Percentiles rank a stretch among this genome's conserved stretches.
These are phyloP conservation scores for Rachycentron canadum DNA, from an alignment of 2,797 vertebrate species.

Conservation along the genomic window DNA sequence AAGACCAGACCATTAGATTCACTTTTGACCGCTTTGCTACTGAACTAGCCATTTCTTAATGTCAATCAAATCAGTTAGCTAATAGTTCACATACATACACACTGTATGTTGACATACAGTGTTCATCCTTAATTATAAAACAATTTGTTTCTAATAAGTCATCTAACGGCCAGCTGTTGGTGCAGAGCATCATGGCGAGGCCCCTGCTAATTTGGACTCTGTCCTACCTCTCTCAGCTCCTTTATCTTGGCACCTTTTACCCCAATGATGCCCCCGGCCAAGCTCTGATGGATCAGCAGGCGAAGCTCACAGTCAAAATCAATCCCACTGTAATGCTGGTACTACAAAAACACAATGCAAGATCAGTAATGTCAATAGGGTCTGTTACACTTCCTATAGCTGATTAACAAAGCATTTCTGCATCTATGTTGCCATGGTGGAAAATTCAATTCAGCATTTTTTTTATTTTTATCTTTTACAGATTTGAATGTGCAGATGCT, in stretches of 20 bases:
- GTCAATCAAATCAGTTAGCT: not conserved
- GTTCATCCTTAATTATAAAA: not conserved
- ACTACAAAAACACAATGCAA: constrained; percentile 82
- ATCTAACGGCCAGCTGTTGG: not conserved
- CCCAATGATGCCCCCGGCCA: constrained; percentile 98
- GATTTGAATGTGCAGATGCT: too few relatives aligned
- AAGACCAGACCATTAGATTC: not conserved
- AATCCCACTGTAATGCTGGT: constrained; percentile 98
- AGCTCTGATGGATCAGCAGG: constrained; percentile 96
- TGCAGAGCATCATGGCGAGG: constrained; percentile 4
- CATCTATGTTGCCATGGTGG: not conserved
- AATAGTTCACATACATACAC: not conserved
- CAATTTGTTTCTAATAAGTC: not conserved
- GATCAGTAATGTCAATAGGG: constrained; percentile 13
- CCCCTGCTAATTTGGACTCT: constrained; percentile 3
- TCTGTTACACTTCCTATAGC: not conserved
- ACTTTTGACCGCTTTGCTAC: not conserved
- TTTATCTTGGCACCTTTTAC: constrained; percentile 99
- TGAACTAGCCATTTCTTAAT: not conserved
- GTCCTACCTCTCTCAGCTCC: constrained; percentile 95
- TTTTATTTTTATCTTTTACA: too few relatives aligned
- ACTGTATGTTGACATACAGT: not conserved
- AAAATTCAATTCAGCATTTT: too few relatives aligned
- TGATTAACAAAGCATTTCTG: constrained; percentile 1
- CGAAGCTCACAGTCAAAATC: constrained; percentile 98